These are phyloP conservation scores for Pilophorus perplexus DNA, from an alignment of 2,888 invertebrate species.

Conservation along the genomic window DNA sequence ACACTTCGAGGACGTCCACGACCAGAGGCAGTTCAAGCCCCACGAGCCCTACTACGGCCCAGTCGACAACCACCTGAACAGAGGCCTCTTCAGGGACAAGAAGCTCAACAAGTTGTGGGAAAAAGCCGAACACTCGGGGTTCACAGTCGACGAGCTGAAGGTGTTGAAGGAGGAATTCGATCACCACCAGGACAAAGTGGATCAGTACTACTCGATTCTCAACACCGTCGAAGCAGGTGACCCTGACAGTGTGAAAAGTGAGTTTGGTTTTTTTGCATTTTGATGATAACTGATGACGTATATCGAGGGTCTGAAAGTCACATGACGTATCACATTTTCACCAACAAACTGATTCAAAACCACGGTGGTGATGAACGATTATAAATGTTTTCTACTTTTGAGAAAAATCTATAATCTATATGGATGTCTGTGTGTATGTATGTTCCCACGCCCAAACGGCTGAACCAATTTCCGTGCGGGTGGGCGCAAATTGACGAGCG, in stretches of 20 bases:
- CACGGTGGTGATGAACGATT: no score
- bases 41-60: conserved; percentile 56
- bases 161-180: conserved; percentile 83
- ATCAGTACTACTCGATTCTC: conserved; percentile 80
- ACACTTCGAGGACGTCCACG: conserved; percentile 69
- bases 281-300: no score
- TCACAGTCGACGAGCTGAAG: conserved; percentile 74
- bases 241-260: conserved; percentile 38
- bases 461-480: no score
- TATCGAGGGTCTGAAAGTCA: no score
- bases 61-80: conserved; percentile 60
- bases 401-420: no score
- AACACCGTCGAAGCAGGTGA: conserved; percentile 61
- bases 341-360: no score
- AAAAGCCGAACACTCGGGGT: conserved; percentile 84
- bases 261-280: conserved; percentile 33
- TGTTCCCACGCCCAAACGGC: no score
- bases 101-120: conserved; percentile 86
- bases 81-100: conserved; percentile 82
- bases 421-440: no score
- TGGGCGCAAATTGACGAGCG: no score
- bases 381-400: no score
- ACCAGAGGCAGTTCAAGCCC: conserved; percentile 59
- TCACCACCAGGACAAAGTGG: conserved; percentile 90
- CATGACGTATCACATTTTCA: no score